Evolutionary conservation across 2,113 vertebrate species (phyloP).

Genomic region (Podocnemis expansa): DNA sequence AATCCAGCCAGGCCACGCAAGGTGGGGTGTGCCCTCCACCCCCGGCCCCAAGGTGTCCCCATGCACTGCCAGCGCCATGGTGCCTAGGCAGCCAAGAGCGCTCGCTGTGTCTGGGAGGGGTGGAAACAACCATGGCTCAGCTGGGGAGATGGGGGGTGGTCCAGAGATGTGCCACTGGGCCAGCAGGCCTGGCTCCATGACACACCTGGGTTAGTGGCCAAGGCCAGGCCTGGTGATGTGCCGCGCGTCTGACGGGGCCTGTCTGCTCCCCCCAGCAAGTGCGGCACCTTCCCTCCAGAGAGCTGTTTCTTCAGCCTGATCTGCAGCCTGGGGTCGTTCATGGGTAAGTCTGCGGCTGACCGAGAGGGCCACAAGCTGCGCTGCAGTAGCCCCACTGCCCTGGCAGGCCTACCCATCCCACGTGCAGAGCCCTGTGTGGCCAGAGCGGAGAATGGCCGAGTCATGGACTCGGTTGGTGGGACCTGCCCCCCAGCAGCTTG

Average conservation of each 20-base stretch:
- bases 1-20: not conserved
- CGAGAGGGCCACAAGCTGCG: not conserved
- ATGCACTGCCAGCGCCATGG: not conserved
- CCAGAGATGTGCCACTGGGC: not conserved
- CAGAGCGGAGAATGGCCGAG: too few relatives aligned
- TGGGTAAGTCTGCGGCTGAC: constrained; percentile 76
- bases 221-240: not conserved
- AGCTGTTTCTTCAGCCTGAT: constrained; percentile 94
- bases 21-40: not conserved
- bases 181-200: not conserved
- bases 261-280: constrained; percentile 79
- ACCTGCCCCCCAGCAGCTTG: not conserved
- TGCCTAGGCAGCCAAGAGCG: too few relatives aligned
- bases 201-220: not conserved
- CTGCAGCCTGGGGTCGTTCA: constrained; percentile 89
- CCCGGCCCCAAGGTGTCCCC: not conserved
- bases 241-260: not conserved
- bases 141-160: not conserved
- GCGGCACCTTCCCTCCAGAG: constrained; percentile 88
- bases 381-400: too few relatives aligned
- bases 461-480: not conserved
- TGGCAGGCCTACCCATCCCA: not conserved
- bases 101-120: too few relatives aligned
- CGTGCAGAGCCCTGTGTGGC: not conserved
- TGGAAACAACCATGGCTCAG: too few relatives aligned